Percentiles rank a stretch among this genome's conserved stretches.
Evolutionary conservation across 2,888 invertebrate species (phyloP).

Genomic region (Tipula vernalis): DNA sequence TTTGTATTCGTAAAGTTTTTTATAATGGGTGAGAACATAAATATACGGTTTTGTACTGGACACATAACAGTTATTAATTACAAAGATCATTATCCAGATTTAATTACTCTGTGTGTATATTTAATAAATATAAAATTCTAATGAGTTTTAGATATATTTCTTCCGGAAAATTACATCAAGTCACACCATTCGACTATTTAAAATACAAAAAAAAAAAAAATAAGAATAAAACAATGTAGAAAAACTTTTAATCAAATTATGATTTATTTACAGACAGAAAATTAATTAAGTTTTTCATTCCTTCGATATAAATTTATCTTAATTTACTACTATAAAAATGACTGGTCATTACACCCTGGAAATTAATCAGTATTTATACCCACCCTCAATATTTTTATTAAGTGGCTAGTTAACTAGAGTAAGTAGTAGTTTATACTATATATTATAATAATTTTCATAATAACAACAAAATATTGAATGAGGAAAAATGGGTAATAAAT

Average conservation of each 20-base stretch:
- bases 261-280: background rate
- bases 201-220: background rate
- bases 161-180: background rate
- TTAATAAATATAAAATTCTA: background rate
- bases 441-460: background rate
- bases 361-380: background rate
- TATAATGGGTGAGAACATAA: background rate
- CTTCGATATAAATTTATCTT: background rate
- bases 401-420: background rate
- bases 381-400: background rate
- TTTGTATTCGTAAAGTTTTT: background rate
- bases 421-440: background rate
- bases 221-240: background rate
- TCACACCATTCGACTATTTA: slow-evolving; percentile 5
- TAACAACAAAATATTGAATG: background rate
- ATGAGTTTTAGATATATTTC: background rate
- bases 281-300: background rate
- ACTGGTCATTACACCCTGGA: background rate
- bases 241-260: slow-evolving; percentile 4
- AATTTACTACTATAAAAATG: background rate
- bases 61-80: slow-evolving; percentile 8
- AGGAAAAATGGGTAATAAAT: background rate
- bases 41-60: background rate
- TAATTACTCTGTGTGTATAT: background rate
- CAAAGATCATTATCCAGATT: slow-evolving; percentile 10